Evolutionary conservation across 2,113 vertebrate species (phyloP).

Genomic region (Petrocephalus zakoni): DNA sequence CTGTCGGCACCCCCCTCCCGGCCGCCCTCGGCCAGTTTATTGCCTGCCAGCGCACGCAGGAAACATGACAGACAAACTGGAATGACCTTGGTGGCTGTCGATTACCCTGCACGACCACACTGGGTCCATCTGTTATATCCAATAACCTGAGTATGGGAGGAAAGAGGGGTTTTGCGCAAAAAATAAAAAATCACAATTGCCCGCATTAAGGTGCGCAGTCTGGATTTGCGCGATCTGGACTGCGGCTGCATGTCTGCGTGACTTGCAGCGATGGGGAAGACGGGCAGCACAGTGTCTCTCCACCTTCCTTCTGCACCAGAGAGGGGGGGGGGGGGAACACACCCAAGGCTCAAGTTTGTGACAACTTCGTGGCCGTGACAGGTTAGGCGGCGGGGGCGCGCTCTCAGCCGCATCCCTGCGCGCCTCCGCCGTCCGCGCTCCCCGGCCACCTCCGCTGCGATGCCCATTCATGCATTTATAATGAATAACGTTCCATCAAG

Average conservation of each 20-base stretch:
- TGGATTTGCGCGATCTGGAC: not conserved
- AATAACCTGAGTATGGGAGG: not conserved
- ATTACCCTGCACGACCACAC: not conserved
- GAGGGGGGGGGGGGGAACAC: not conserved
- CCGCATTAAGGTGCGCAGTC: not conserved
- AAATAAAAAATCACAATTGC: not conserved
- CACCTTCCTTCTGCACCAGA: not conserved
- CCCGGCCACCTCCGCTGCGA: not conserved
- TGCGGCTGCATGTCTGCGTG: not conserved
- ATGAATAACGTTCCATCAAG: not conserved
- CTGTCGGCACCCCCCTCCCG: too few relatives aligned
- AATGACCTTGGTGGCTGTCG: conserved; percentile 2
- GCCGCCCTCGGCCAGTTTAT: not conserved
- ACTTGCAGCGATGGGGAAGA: not conserved
- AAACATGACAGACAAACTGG: not conserved
- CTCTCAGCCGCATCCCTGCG: not conserved
- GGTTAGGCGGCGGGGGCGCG: not conserved
- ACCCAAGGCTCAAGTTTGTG: not conserved
- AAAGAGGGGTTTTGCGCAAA: not conserved
- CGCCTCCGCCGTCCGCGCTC: not conserved
- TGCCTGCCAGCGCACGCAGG: not conserved
- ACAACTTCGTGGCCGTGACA: not conserved
- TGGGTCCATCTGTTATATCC: not conserved
- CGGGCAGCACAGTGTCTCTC: not conserved
- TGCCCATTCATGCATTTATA: not conserved